Evolutionary conservation across 2,113 vertebrate genomes (phyloP), one percentile per base, ranked within the genome.

Genomic region (Oplegnathus fasciatus): DNA sequence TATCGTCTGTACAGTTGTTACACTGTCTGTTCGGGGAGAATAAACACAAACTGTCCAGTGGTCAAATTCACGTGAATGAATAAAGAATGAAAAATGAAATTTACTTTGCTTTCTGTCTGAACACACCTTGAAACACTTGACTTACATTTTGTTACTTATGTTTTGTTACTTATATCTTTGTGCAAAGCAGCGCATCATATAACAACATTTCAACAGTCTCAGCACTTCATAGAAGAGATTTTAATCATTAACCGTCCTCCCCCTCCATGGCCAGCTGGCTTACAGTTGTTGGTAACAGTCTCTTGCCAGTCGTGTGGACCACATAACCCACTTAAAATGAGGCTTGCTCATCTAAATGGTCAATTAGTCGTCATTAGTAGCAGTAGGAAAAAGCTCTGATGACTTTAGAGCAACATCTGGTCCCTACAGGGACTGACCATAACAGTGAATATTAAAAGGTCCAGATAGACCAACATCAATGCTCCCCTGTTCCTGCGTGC

Each of bases 341-440:
- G 1, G 13, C 20, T 50, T 26, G 9, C 65, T 82, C 54, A 75
- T 79, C 65, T 37, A 72, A 88, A 86, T 22, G 22, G 18, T 48
- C 71, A 62, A 64, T 68, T 37, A 42, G 52, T 55, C 58, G 28
- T 78, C 68, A 75, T 75, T 72, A 77, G 44, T 24, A 30, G 75
- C 60, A 46, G 42, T 10, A 28, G 42, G 34, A 61, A 78, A 69
- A 48, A 60, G 2, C 50, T 80, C 24, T 78, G 64, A 75, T 75
- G 80, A 58, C 58, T 67, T 18, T 7, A 68, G 14, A 71, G 71
- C 69, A 62, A 65, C 78, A 78, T 69, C 78, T 85, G 91, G 74
- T 82, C 66, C 0, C 1, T 15, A 18, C 32, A 24, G 32, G 8
- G 30, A 22, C 50, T 15, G 9, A 70, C 28, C 15, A 37, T 82